Evolutionary conservation across 2,797 vertebrate species (phyloP), one percentile per base, ranked within the genome.

Genomic region (Poeciliopsis infans): DNA sequence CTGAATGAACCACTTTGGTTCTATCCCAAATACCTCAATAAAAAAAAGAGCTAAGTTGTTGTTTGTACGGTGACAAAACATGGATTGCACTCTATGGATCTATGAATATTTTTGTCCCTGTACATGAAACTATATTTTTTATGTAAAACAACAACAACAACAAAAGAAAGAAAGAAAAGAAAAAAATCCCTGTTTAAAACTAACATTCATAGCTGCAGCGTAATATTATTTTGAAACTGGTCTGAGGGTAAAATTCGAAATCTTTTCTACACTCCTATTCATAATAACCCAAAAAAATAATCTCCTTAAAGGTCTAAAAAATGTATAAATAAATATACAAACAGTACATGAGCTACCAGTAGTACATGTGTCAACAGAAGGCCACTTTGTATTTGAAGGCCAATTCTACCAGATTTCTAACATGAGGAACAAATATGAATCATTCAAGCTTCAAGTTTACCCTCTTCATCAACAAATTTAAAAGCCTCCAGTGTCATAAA

Each of bases 341-440:
- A 20, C 23, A 74, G 39, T 55, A 13, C 66, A 41, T n/a, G 36
- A 81, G 80, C 77, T 47, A 61, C 46, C 70, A 43, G 66, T 75
- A 59, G 61, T 5, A 57, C 69, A 59, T 59, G 72, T 0, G 33
- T 83, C 53, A 71, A 46, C 66, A 79, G 79, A 93, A 94, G 92
- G 91, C 81, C 90, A 91, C 90, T 84, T 84, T 79, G 78, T 76
- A 53, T 7, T 68, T 11, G 70, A 33, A 72, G 43, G 15, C 55
- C 45, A 4, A 36, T 3, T 76, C 69, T 18, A 79, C 20, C 18
- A 59, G 33, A 41, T 33, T 68, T 31, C 43, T 47, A 23, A 25
- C 7, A 10, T 55, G 68, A 53, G 53, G 75, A 68, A 20, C 46
- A 79, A 79, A 72, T 36, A 12, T 2, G 31, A 4, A 46, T 76